Evolutionary conservation across 2,888 invertebrate genomes (phyloP).

Genomic region (Clusia tigrina): DNA sequence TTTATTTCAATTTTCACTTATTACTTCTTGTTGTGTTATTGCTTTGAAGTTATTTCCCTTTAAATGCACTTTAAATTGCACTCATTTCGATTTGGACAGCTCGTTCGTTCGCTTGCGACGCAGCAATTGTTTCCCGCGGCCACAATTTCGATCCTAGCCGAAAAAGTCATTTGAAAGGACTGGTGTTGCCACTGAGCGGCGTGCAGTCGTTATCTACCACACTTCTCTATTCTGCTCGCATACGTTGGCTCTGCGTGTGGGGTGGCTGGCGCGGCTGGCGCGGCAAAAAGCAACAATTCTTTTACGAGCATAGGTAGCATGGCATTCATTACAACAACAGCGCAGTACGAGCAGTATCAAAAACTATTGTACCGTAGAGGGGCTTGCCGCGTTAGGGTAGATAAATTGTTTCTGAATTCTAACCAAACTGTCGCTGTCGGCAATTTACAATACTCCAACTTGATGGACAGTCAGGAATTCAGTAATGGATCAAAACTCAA

Average conservation of each 20-base stretch:
- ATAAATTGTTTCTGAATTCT: too few relatives aligned
- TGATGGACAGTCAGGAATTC: too few relatives aligned
- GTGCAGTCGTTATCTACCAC: slow-evolving; percentile 24
- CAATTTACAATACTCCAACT: too few relatives aligned
- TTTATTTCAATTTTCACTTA: slow-evolving; percentile 22
- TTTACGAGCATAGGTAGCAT: neutral
- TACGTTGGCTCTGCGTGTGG: neutral
- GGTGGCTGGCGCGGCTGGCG: neutral
- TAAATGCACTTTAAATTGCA: neutral
- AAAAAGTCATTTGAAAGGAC: slow-evolving; percentile 50
- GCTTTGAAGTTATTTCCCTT: neutral
- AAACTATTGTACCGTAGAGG: neutral
- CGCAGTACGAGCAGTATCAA: neutral
- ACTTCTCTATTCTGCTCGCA: too few relatives aligned
- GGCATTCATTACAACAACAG: neutral
- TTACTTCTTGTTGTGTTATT: slow-evolving; percentile 12
- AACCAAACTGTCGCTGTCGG: too few relatives aligned
- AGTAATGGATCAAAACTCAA: too few relatives aligned
- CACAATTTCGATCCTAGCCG: slow-evolving; percentile 46
- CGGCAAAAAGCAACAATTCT: neutral
- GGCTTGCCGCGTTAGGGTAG: too few relatives aligned
- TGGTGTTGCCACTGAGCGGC: slow-evolving; percentile 35
- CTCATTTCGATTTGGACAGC: neutral
- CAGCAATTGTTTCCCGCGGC: slow-evolving; percentile 18
- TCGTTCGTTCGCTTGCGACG: slow-evolving; percentile 13